Conservation (phyloP, 2,888 invertebrate genomes). For the Oeneis ivallda region DNA sequence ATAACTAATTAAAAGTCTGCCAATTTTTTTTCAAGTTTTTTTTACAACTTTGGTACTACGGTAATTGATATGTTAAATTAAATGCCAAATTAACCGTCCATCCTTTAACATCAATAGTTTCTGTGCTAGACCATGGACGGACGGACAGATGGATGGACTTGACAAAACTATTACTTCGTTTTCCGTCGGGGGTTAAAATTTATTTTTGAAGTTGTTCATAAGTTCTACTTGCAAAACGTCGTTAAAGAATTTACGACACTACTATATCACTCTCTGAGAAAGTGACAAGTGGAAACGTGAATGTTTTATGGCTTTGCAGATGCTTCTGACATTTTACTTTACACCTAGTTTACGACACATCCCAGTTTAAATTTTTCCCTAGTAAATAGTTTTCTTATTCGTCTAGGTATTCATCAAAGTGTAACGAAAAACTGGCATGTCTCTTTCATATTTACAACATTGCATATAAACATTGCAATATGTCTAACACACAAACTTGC, state of each 20-base stretch:
- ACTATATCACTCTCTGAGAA: slow-evolving; percentile 54
- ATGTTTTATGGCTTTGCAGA: slow-evolving; percentile 41
- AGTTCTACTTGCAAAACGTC: slow-evolving; percentile 55
- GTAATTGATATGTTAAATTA: too few species aligned
- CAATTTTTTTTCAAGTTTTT: too few species aligned
- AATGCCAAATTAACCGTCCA: too few species aligned
- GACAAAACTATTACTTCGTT: too few species aligned
- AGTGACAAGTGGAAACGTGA: slow-evolving; percentile 44
- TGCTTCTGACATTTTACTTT: slow-evolving; percentile 42
- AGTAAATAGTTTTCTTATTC: neutral
- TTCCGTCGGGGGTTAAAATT: neutral
- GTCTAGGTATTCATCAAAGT: neutral
- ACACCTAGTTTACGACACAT: slow-evolving; percentile 8
- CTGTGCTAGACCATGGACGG: too few species aligned
- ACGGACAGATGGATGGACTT: neutral
- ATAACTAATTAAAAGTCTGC: too few species aligned
- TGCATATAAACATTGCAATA: too few species aligned
- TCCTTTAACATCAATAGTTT: too few species aligned
- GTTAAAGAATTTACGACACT: slow-evolving; percentile 66
- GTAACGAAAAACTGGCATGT: neutral
- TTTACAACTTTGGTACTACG: too few species aligned
- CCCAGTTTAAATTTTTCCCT: neutral
- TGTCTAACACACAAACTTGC: too few species aligned
- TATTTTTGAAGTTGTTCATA: slow-evolving; percentile 28
- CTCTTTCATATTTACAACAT: neutral